These are phyloP conservation scores for Gymnocephalus cernua DNA, from an alignment of 2,113 vertebrate species.

Conservation along the genomic window DNA sequence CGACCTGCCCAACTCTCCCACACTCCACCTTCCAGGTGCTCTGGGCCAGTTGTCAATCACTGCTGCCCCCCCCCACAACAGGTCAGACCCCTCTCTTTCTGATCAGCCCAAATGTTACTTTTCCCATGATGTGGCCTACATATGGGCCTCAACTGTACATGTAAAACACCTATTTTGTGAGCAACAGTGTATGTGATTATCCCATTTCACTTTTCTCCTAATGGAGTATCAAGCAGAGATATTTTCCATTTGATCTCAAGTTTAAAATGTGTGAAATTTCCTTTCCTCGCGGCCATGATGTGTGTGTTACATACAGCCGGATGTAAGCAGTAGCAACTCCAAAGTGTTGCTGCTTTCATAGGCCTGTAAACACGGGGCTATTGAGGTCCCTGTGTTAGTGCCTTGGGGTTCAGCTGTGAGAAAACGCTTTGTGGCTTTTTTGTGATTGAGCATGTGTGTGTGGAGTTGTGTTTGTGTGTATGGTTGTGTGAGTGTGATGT, in stretches of 20 bases:
- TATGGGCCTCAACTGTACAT: background rate
- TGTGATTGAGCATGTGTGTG: slow-evolving; percentile 49
- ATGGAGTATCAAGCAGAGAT: slow-evolving; percentile 3
- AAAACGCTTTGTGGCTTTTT: slow-evolving; percentile 62
- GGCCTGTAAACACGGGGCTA: slow-evolving; percentile 63
- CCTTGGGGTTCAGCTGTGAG: slow-evolving; percentile 53
- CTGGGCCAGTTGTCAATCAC: slow-evolving; percentile 57
- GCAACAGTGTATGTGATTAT: slow-evolving; percentile 1
- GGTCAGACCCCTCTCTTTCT: background rate
- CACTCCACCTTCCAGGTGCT: slow-evolving; percentile 69
- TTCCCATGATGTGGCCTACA: background rate
- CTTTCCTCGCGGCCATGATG: background rate
- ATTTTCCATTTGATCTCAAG: slow-evolving; percentile 65
- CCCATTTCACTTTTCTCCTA: background rate
- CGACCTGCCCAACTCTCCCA: slow-evolving; percentile 70
- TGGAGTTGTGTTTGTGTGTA: slow-evolving; percentile 43
- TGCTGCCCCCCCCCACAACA: background rate
- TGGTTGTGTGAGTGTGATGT: slow-evolving; percentile 60
- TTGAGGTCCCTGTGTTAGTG: slow-evolving; percentile 46
- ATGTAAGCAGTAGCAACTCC: slow-evolving; percentile 63
- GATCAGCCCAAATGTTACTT: slow-evolving; percentile 2
- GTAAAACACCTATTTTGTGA: background rate
- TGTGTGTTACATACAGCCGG: slow-evolving; percentile 36
- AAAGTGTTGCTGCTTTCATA: slow-evolving; percentile 66
- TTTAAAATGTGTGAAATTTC: slow-evolving; percentile 47